Evolutionary conservation across 2,888 invertebrate species (phyloP), one percentile per base, ranked within the genome.

Genomic region (Oligia strigilis): DNA sequence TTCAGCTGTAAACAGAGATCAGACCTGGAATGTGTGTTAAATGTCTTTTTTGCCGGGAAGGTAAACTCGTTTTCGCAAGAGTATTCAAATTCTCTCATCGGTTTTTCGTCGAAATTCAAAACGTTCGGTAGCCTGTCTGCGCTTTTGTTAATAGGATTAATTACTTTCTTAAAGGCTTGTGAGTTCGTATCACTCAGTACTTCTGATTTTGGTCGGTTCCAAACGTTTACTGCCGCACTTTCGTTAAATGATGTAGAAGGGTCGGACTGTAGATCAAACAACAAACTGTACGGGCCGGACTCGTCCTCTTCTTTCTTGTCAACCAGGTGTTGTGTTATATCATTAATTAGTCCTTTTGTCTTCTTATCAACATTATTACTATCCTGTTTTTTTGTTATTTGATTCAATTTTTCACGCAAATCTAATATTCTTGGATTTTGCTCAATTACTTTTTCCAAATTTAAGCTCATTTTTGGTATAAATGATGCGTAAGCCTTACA

Each of bases 281-380:
- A 93, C 85, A 98, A 95, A 89, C 97, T 97, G 88, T 97, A 97
- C 6, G 98, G 98, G 78, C 98, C 98, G 40, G 97, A 97, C 82
- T 96, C 96, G 85, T 96, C 96, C 72, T 94, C 94, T 77, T 95
- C 95, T 91, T 96, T 96, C 83, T 96, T 96, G 86, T 97, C 97
- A 70, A 94, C 95, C 74, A 97, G 89, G 78, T 94, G 94, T 87
- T 97, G 97, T 46, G 96, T 96, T 77, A 96, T 95, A 87, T 96
- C 96, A 83, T 97, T 96, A 29, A 97, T 93, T 66, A 96, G 89
- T 78, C 96, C 94, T 91, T 96, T 97, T 4, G 95, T 95, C 90
- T 95, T 93, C 84, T 96, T 95, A 90, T 96, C 94, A 77, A 97
- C 96, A 85, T 93, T 95, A 85, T 93, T 95, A 65, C 93, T 92